Percentiles rank a stretch among this genome's conserved stretches.
Conservation (phyloP, 2,113 vertebrate species). For the Eulemur rufifrons region DNA sequence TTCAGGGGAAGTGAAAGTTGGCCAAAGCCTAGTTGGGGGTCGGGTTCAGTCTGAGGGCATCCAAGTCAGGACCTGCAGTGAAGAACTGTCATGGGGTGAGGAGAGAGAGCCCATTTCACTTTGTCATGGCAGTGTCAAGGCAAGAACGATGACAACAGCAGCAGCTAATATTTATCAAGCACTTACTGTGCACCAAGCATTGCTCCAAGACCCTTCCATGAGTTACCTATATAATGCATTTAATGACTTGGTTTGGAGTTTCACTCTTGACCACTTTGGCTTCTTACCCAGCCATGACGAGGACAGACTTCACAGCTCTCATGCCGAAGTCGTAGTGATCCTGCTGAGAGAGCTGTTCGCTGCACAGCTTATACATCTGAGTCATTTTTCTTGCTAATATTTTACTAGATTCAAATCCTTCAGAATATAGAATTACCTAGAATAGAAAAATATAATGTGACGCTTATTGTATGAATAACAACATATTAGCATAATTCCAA, state of each 20-base stretch:
- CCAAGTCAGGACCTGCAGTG: neutral
- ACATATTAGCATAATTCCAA: neutral
- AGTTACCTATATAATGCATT: neutral
- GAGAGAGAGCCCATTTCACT: neutral
- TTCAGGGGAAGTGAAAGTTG: neutral
- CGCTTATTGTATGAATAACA: neutral
- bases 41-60: neutral
- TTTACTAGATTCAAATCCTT: constrained; percentile 93
- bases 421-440: constrained; percentile 91
- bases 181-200: too few species aligned
- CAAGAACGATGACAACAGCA: neutral
- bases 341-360: constrained; percentile 91
- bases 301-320: constrained; percentile 92
- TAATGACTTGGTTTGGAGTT: neutral
- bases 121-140: neutral
- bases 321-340: constrained; percentile 93
- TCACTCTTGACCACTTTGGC: neutral
- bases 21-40: neutral
- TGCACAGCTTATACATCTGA: constrained; percentile 93
- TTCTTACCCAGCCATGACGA: constrained; percentile 92
- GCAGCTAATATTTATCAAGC: neutral
- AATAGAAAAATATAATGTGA: neutral
- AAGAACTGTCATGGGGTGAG: neutral
- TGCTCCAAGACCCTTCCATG: neutral
- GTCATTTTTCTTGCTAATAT: constrained; percentile 91